Conservation (phyloP, 2,113 vertebrate species). For the Apodemus speciosus region DNA sequence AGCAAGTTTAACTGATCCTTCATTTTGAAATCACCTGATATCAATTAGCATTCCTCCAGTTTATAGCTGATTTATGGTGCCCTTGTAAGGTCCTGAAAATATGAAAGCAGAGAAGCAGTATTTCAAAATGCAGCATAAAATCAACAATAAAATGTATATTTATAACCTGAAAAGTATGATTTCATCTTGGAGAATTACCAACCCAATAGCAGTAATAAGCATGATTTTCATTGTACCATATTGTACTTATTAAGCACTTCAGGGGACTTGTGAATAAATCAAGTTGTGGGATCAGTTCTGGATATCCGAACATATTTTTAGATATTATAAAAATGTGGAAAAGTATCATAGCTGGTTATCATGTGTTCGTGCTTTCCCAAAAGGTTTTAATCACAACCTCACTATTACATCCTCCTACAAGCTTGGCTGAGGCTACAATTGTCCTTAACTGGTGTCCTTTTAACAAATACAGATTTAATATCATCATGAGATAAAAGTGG, state of each 20-base stretch:
- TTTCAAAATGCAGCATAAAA: constrained; percentile 91
- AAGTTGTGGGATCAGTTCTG: constrained; percentile 88
- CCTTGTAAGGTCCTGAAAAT: constrained; percentile 90
- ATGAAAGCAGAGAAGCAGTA: constrained; percentile 91
- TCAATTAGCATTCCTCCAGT: constrained; percentile 90
- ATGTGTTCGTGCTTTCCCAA: constrained; percentile 86
- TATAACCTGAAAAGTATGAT: constrained; percentile 92
- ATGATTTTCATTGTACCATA: constrained; percentile 89
- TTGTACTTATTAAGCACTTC: constrained; percentile 91
- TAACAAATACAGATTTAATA: constrained; percentile 85
- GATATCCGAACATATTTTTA: constrained; percentile 89
- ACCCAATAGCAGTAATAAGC: constrained; percentile 90
- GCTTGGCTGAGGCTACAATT: constrained; percentile 69
- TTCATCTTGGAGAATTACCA: constrained; percentile 93
- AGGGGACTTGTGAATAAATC: constrained; percentile 90
- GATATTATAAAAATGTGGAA: constrained; percentile 87
- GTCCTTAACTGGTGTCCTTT: constrained; percentile 79
- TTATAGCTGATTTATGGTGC: constrained; percentile 88
- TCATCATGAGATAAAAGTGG: constrained; percentile 83
- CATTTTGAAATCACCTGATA: constrained; percentile 89
- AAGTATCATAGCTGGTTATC: constrained; percentile 89
- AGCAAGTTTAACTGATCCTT: constrained; percentile 81
- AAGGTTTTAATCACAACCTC: constrained; percentile 84
- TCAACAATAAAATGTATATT: constrained; percentile 93
- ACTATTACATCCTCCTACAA: constrained; percentile 83